Conservation (phyloP, 2,888 invertebrate species). For the Himalopsyche tibetana region DNA sequence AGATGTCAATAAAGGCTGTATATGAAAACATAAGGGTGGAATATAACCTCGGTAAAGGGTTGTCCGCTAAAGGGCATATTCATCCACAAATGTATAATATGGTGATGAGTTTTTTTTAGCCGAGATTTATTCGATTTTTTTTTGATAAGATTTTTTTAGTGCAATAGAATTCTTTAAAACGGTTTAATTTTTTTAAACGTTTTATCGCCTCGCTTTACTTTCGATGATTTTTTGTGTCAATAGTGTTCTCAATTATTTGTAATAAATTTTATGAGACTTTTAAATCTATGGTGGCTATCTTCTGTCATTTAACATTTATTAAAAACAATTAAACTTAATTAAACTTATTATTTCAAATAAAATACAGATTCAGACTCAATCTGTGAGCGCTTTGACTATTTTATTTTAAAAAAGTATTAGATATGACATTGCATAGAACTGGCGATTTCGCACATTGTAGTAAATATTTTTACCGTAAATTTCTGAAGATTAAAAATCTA, state of each 20-base stretch:
- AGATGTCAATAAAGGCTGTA: conserved; percentile 62
- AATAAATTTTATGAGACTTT: neutral
- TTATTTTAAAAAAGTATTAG: too few relatives aligned
- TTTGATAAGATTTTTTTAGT: neutral
- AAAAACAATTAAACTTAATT: too few relatives aligned
- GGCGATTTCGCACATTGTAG: too few relatives aligned
- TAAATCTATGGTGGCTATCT: neutral
- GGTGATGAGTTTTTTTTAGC: conserved; percentile 43
- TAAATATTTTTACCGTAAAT: too few relatives aligned
- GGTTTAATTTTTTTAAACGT: neutral
- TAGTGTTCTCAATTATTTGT: conserved; percentile 1
- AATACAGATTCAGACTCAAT: too few relatives aligned
- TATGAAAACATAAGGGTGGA: conserved; percentile 65
- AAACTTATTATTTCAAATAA: too few relatives aligned
- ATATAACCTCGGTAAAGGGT: conserved; percentile 58
- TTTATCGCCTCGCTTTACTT: neutral
- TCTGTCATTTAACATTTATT: too few relatives aligned
- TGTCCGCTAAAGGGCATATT: conserved; percentile 30
- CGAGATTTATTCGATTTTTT: conserved; percentile 25
- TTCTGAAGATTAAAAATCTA: too few relatives aligned
- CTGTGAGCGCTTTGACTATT: too few relatives aligned
- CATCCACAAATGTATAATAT: neutral
- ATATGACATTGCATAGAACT: too few relatives aligned
- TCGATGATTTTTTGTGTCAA: neutral
- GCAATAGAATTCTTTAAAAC: neutral